phyloP scores from a whole-genome alignment of 2,888 invertebrate species.

The Timandra comae region DNA sequence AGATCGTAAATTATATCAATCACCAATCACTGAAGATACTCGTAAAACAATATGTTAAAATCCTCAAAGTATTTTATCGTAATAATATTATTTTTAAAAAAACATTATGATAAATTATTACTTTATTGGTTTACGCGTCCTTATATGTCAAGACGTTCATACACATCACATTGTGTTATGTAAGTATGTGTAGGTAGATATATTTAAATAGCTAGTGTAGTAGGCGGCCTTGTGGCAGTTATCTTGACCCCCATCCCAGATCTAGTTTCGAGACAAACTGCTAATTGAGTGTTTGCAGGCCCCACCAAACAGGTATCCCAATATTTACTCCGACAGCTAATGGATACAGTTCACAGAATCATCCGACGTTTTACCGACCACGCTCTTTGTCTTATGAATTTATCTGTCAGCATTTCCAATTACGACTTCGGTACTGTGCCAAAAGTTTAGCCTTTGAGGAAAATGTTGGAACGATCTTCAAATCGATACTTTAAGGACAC shows the following conservation, averaged over 20 bases:
- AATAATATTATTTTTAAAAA: too few species aligned
- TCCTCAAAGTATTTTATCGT: too few species aligned
- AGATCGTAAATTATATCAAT: too few species aligned
- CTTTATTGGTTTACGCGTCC: too few species aligned
- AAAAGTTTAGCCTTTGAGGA: too few species aligned
- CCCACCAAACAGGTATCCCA: conserved; percentile 1
- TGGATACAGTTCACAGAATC: conserved; percentile 15
- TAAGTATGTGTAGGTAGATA: not conserved
- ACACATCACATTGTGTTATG: not conserved
- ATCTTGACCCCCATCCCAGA: conserved; percentile 38
- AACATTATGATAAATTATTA: too few species aligned
- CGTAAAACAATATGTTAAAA: too few species aligned
- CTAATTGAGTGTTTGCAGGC: conserved; percentile 19
- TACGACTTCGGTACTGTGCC: too few species aligned
- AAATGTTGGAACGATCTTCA: too few species aligned
- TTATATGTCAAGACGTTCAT: too few species aligned
- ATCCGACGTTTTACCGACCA: conserved; percentile 15
- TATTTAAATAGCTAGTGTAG: conserved; percentile 7
- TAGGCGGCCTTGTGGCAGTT: conserved; percentile 44
- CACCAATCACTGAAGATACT: too few species aligned
- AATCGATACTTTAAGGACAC: too few species aligned
- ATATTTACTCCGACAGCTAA: conserved; percentile 7
- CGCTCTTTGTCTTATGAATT: not conserved
- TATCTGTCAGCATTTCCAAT: not conserved
- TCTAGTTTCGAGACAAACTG: conserved; percentile 23